Evolutionary conservation across 2,797 vertebrate genomes (phyloP), one percentile per base, ranked within the genome.

Genomic region (Lacerta bilineata): DNA sequence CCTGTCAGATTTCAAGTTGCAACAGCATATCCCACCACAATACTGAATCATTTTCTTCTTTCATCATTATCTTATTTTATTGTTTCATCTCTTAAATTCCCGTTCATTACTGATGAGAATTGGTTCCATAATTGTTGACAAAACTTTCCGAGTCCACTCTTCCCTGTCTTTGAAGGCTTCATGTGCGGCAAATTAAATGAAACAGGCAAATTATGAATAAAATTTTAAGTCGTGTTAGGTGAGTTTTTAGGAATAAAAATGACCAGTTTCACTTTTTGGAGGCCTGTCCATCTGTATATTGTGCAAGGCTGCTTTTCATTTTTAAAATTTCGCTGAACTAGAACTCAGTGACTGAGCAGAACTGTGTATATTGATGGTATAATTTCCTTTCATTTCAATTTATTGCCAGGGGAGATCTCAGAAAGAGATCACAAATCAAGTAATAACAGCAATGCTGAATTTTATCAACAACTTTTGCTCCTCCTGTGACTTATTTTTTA

Each of bases 1-100:
- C 50, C 82, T 85, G 46, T 13, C 27, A 74, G 17, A 79, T 89
- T 90, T 90, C 85, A 68, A 64, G 5, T 64, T 64, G 17, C 61
- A 64, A 23, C 78, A 46, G 5, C 15, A 64, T 87, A 25, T 90
- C 23, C 25, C 64, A n/a, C 25, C 71, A 80, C 2, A 61, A 33
- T 59, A 7, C 50, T 55, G 6, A 18, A 23, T 64, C 61, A 23
- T 64, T 55, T 3, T 55, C 20, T 64, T 8, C 20, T 64, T 18
- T 64, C 61, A 64, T 64, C 61, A 64, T 64, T 64, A 64, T 59
- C 55, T 55, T 55, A 55, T 89, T 8, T 80, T 59, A 2, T 36
- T 55, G 50, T 55, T 64, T 64, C n/a, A 10, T 80, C 59, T 80
- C 33, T 80, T 61, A 15, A 80, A n/a, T 18, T 7, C 4, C 8